A percentile compares a stretch with the other conserved stretches of the same genome.
phyloP scores from a whole-genome alignment of 2,888 invertebrate species.

The Troides aeacus region DNA sequence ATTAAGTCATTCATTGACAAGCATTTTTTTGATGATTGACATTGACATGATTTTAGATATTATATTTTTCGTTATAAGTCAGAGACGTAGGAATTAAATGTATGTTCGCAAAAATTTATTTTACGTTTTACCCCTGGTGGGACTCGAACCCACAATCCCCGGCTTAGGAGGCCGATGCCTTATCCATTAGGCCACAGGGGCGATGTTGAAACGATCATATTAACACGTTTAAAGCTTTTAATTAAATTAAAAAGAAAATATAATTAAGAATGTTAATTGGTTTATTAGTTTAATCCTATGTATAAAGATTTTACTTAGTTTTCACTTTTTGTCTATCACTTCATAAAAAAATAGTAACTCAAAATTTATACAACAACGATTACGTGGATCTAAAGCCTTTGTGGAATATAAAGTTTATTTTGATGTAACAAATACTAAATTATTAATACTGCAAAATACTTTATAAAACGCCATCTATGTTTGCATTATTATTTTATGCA shows the following conservation, averaged over 20 bases:
- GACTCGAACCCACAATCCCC: conserved; percentile 89
- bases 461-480: conserved; percentile 5
- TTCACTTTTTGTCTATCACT: too few relatives aligned
- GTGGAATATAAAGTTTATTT: not conserved
- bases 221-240: not conserved
- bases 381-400: too few relatives aligned
- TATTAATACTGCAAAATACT: not conserved
- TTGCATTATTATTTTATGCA: not conserved
- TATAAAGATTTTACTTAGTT: not conserved
- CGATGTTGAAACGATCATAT: conserved; percentile 36
- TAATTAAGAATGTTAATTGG: not conserved
- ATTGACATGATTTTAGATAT: too few relatives aligned
- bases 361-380: not conserved
- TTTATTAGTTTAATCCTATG: too few relatives aligned
- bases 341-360: not conserved
- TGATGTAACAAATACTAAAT: not conserved
- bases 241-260: not conserved
- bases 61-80: too few relatives aligned
- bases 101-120: not conserved
- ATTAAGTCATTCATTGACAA: too few relatives aligned
- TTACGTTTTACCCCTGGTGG: conserved; percentile 83
- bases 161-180: conserved; percentile 89
- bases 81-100: too few relatives aligned
- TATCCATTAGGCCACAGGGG: conserved; percentile 89
- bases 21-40: too few relatives aligned